These are phyloP conservation scores for Ifrita kowaldi DNA, from an alignment of 2,113 vertebrate species.

Conservation along the genomic window DNA sequence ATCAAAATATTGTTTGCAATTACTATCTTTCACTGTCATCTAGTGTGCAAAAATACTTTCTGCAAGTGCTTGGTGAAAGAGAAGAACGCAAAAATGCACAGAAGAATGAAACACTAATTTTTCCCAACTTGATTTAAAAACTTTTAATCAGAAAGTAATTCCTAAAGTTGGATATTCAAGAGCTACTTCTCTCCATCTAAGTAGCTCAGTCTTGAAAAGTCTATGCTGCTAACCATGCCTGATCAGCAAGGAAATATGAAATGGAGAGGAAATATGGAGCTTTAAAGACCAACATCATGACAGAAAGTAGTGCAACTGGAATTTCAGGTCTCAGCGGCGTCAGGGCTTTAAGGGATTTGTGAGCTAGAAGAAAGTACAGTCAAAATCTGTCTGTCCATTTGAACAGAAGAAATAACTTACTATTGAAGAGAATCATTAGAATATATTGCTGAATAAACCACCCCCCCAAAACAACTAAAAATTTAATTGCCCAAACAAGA, in stretches of 20 bases:
- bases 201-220: not conserved
- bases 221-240: not conserved
- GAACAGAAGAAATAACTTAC: not conserved
- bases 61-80: not conserved
- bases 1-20: not conserved
- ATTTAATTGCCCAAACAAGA: not conserved
- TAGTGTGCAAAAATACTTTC: not conserved
- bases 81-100: not conserved
- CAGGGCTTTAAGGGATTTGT: not conserved
- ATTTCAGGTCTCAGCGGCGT: not conserved
- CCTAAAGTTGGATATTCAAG: not conserved
- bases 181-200: not conserved
- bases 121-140: not conserved
- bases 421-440: not conserved
- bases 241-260: not conserved
- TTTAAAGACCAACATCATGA: not conserved
- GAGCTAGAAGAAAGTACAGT: not conserved
- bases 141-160: not conserved
- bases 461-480: not conserved
- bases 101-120: not conserved
- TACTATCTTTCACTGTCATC: slow-evolving; percentile 24
- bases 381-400: not conserved
- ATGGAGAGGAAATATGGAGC: not conserved
- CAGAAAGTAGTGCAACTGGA: not conserved
- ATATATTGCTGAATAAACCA: not conserved